Conservation (phyloP, 2,113 vertebrate genomes). For the Etia nguti region DNA sequence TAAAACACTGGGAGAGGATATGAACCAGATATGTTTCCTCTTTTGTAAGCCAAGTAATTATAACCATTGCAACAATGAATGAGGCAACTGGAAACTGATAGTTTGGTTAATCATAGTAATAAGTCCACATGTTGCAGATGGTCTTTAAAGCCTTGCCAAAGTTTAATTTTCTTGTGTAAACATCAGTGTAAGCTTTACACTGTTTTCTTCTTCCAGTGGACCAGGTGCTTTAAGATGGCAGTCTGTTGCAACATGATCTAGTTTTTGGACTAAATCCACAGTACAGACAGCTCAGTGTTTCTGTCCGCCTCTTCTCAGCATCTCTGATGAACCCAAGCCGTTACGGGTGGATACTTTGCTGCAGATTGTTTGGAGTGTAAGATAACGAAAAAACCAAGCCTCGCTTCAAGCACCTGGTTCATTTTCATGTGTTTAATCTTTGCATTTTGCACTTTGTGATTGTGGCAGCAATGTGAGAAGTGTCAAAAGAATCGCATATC, state of each 20-base stretch:
- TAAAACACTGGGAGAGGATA: not conserved
- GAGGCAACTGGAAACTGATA: conserved; percentile 14
- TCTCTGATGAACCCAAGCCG: not conserved
- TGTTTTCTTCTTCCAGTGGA: conserved; percentile 4
- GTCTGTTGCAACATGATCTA: not conserved
- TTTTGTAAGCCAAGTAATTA: conserved; percentile 10
- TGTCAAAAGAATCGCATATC: conserved; percentile 37
- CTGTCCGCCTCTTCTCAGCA: not conserved
- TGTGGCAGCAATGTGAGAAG: conserved; percentile 38
- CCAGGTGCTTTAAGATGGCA: conserved; percentile 20
- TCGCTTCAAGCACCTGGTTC: conserved; percentile 17
- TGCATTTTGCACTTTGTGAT: conserved; percentile 11
- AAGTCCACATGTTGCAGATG: conserved; percentile 23
- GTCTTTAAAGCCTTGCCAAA: conserved; percentile 8
- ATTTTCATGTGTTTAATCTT: conserved; percentile 31
- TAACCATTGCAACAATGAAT: conserved; percentile 1
- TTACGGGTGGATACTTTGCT: not conserved
- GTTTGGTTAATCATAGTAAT: conserved; percentile 10
- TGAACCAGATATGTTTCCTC: not conserved
- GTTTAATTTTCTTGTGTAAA: conserved; percentile 22
- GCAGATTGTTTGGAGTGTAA: conserved; percentile 7
- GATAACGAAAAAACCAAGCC: not conserved
- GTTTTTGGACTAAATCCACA: conserved; percentile 1
- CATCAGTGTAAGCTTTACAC: not conserved
- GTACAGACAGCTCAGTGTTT: not conserved